These are phyloP conservation scores for Stenopsyche tienmushanensis DNA, from an alignment of 1,140 invertebrate species.

Conservation along the genomic window DNA sequence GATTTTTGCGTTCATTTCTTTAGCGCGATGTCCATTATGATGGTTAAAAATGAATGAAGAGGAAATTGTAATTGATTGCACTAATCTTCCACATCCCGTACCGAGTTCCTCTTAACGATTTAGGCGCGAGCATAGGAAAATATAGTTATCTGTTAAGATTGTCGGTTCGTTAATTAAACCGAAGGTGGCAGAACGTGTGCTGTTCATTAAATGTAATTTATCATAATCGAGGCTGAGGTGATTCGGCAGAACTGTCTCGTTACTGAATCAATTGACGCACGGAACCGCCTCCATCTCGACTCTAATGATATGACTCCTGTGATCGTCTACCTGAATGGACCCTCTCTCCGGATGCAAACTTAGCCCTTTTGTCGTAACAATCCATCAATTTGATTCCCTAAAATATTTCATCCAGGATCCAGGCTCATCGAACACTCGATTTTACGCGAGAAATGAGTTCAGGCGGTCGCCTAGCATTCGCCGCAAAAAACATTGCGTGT, in stretches of 20 bases:
- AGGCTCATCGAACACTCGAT: too few relatives aligned
- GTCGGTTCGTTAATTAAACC: conserved; percentile 3
- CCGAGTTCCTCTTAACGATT: too few relatives aligned
- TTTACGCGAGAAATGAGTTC: too few relatives aligned
- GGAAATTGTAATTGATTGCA: too few relatives aligned
- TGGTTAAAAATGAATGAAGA: too few relatives aligned
- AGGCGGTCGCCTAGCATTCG: too few relatives aligned
- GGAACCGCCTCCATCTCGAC: not conserved
- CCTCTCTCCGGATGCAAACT: not conserved
- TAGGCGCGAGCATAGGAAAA: too few relatives aligned
- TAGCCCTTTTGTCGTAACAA: not conserved
- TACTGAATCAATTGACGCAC: conserved; percentile 33
- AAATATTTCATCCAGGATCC: too few relatives aligned
- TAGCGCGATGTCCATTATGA: too few relatives aligned
- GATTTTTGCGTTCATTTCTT: too few relatives aligned
- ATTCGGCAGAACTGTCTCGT: conserved; percentile 38
- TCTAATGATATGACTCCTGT: conserved; percentile 12
- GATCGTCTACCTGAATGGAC: not conserved
- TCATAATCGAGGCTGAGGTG: conserved; percentile 28
- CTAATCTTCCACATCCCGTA: too few relatives aligned
- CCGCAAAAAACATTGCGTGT: too few relatives aligned
- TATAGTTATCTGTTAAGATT: not conserved
- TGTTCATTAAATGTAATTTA: conserved; percentile 36
- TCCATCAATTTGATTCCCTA: not conserved
- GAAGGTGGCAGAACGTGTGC: conserved; percentile 9